A percentile compares a stretch with the other conserved stretches of the same genome.
These are phyloP conservation scores for Vombatus ursinus DNA, from an alignment of 2,113 vertebrate genomes.

Conservation along the genomic window DNA sequence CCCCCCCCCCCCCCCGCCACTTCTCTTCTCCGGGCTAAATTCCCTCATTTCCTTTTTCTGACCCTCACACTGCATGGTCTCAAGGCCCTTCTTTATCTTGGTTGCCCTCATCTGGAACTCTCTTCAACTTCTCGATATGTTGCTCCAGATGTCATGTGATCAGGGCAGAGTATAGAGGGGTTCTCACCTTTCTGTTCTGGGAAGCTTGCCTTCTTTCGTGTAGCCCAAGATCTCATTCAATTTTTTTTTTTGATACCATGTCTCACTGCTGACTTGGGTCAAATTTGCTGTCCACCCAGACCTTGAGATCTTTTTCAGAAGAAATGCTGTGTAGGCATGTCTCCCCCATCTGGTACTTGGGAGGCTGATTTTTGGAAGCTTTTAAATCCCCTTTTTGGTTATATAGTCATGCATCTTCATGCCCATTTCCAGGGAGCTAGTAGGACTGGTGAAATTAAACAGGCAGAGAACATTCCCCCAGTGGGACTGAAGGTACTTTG, in stretches of 20 bases:
- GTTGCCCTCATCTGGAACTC: not conserved
- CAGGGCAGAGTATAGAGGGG: not conserved
- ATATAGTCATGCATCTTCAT: conserved; percentile 9
- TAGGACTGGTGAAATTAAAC: not conserved
- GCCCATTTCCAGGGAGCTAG: not conserved
- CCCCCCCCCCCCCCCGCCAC: too few relatives aligned
- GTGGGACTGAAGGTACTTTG: not conserved
- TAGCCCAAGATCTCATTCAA: not conserved
- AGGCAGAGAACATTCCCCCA: not conserved
- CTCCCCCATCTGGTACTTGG: not conserved
- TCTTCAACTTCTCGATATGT: not conserved
- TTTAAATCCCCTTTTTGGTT: conserved; percentile 25
- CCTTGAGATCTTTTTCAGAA: not conserved
- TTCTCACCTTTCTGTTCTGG: not conserved
- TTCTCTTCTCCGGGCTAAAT: not conserved
- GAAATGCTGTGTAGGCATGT: not conserved
- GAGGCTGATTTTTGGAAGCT: not conserved
- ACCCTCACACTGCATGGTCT: not conserved
- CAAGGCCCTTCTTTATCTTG: not conserved
- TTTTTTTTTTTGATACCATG: not conserved
- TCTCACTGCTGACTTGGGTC: not conserved
- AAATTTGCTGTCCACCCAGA: not conserved
- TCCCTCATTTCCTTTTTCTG: not conserved
- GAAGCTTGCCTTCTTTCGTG: not conserved
- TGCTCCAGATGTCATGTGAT: not conserved